Conservation (phyloP, 2,888 invertebrate species). For the Zonitis immaculata region DNA sequence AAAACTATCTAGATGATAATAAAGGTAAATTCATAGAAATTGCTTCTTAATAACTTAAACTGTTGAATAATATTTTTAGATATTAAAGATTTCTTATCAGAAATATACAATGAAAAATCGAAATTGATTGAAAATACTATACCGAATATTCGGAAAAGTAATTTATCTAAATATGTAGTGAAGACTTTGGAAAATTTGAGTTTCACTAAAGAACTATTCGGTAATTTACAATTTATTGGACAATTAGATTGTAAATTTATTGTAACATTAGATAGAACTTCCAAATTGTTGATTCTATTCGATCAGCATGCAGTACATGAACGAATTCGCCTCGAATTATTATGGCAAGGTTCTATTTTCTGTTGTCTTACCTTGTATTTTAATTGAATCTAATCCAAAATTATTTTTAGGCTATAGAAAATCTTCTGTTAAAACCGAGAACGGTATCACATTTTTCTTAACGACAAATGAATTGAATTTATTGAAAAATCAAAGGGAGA, state of each 20-base stretch:
- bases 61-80: slow-evolving; percentile 30
- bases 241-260: slow-evolving; percentile 76
- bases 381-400: neutral
- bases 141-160: slow-evolving; percentile 27
- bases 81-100: slow-evolving; percentile 39
- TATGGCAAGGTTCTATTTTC: slow-evolving; percentile 54
- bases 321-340: slow-evolving; percentile 69
- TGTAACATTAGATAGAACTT: slow-evolving; percentile 49
- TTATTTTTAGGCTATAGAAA: slow-evolving; percentile 29
- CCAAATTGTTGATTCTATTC: slow-evolving; percentile 59
- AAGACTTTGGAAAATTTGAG: slow-evolving; percentile 21
- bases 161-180: slow-evolving; percentile 8
- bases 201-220: slow-evolving; percentile 51
- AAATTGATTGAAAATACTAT: slow-evolving; percentile 34
- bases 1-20: slow-evolving; percentile 33
- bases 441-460: slow-evolving; percentile 30
- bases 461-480: slow-evolving; percentile 52
- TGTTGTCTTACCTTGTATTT: neutral
- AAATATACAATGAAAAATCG: slow-evolving; percentile 39
- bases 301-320: slow-evolving; percentile 90
- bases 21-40: slow-evolving; percentile 26
- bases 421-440: slow-evolving; percentile 19
- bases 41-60: neutral
- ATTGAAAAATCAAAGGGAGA: slow-evolving; percentile 52
- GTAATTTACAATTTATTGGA: slow-evolving; percentile 54